Percentiles rank a stretch among this genome's conserved stretches.
These are phyloP conservation scores for Micromys minutus DNA, from an alignment of 2,113 vertebrate genomes.

Conservation along the genomic window DNA sequence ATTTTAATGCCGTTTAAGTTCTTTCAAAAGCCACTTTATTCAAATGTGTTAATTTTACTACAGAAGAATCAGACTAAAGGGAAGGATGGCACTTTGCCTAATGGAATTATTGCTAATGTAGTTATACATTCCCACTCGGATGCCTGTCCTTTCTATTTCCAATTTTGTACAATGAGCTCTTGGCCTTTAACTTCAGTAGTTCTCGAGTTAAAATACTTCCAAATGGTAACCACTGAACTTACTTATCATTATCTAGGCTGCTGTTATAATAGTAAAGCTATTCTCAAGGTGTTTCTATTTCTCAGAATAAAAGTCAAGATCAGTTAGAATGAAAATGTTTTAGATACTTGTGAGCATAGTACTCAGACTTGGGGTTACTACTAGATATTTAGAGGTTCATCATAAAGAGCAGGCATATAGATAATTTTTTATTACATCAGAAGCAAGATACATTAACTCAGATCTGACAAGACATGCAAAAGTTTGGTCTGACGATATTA, in stretches of 20 bases:
- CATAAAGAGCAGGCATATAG: neutral
- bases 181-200: slow-evolving; percentile 20
- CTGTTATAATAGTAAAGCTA: neutral
- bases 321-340: slow-evolving; percentile 24
- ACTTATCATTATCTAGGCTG: neutral
- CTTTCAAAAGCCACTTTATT: slow-evolving; percentile 62
- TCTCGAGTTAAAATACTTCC: slow-evolving; percentile 13
- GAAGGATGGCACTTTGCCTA: slow-evolving; percentile 2
- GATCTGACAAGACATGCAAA: neutral
- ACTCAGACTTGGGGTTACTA: neutral
- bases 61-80: neutral
- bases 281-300: neutral
- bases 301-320: slow-evolving; percentile 48
- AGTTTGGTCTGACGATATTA: slow-evolving; percentile 6
- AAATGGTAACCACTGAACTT: neutral
- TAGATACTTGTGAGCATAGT: neutral
- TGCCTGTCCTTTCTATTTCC: slow-evolving; percentile 4
- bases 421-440: slow-evolving; percentile 6
- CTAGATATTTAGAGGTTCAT: neutral
- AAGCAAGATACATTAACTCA: slow-evolving; percentile 4
- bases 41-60: neutral
- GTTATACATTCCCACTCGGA: neutral
- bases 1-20: slow-evolving; percentile 40
- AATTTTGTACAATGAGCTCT: slow-evolving; percentile 19
- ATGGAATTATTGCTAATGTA: neutral